These are phyloP conservation scores for Sebastes matsubarae DNA, from an alignment of 2,797 vertebrate genomes.

Conservation along the genomic window DNA sequence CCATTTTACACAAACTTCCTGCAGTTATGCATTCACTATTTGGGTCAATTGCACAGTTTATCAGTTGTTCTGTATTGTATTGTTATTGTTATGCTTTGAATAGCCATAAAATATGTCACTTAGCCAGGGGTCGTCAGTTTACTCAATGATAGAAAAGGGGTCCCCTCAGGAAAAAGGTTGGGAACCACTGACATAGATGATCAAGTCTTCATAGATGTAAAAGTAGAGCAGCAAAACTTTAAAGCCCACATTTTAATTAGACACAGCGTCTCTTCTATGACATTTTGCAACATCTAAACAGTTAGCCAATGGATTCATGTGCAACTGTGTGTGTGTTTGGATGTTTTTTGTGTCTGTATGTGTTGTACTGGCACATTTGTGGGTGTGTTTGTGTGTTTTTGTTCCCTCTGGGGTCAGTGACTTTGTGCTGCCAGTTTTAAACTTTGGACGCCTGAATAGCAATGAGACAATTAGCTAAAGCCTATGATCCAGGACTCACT, in stretches of 20 bases:
- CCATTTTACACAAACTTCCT: too few relatives aligned
- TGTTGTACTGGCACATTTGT: not conserved
- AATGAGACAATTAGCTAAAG: slow-evolving; percentile 61
- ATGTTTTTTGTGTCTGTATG: not conserved
- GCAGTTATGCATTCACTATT: too few relatives aligned
- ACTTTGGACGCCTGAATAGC: slow-evolving; percentile 31
- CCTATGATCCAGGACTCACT: slow-evolving; percentile 49
- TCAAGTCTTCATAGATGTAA: not conserved
- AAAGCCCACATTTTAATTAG: not conserved
- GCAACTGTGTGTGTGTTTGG: not conserved
- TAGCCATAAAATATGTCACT: too few relatives aligned
- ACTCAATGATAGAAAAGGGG: too few relatives aligned
- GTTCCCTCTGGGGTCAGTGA: not conserved
- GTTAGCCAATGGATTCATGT: not conserved
- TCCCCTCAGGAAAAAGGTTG: not conserved
- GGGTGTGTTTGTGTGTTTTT: not conserved
- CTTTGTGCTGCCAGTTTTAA: slow-evolving; percentile 12
- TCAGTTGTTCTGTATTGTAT: too few relatives aligned
- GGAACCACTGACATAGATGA: not conserved
- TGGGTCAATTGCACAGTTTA: too few relatives aligned
- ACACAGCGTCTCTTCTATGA: not conserved
- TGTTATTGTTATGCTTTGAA: too few relatives aligned
- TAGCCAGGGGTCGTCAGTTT: too few relatives aligned
- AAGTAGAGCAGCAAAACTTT: not conserved
- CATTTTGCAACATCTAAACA: not conserved